These are phyloP conservation scores for Stomorhina lunata DNA, from an alignment of 2,888 invertebrate genomes.

Conservation along the genomic window DNA sequence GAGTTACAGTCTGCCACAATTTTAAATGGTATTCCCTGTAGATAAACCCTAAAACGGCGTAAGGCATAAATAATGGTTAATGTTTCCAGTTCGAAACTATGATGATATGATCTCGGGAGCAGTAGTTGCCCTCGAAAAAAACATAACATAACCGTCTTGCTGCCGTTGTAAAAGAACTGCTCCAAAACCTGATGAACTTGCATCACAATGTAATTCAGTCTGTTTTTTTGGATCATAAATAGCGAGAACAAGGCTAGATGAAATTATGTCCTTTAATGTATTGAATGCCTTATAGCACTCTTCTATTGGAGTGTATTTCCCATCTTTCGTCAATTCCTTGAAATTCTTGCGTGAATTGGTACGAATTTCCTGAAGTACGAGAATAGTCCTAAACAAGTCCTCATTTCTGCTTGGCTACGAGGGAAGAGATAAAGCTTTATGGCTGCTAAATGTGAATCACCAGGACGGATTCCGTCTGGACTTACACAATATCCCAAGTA, in stretches of 20 bases:
- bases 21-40: too few species aligned
- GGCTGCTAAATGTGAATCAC: slow-evolving; percentile 33
- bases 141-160: neutral
- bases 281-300: slow-evolving; percentile 30
- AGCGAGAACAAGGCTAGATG: neutral
- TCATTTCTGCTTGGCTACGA: neutral
- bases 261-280: slow-evolving; percentile 54
- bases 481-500: slow-evolving; percentile 46
- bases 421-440: slow-evolving; percentile 32
- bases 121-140: neutral
- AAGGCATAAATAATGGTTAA: slow-evolving; percentile 44
- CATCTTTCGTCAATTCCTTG: slow-evolving; percentile 11
- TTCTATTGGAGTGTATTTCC: neutral
- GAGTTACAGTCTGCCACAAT: too few species aligned
- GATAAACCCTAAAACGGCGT: slow-evolving; percentile 34
- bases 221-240: neutral
- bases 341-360: neutral
- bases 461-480: slow-evolving; percentile 39
- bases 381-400: neutral
- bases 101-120: slow-evolving; percentile 14
- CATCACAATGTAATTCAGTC: slow-evolving; percentile 28
- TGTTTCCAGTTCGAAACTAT: slow-evolving; percentile 52
- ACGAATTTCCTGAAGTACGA: slow-evolving; percentile 11
- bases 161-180: slow-evolving; percentile 34
- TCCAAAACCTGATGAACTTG: slow-evolving; percentile 36